Evolutionary conservation across 1,140 invertebrate genomes (phyloP).

Genomic region (Polyergus mexicanus): DNA sequence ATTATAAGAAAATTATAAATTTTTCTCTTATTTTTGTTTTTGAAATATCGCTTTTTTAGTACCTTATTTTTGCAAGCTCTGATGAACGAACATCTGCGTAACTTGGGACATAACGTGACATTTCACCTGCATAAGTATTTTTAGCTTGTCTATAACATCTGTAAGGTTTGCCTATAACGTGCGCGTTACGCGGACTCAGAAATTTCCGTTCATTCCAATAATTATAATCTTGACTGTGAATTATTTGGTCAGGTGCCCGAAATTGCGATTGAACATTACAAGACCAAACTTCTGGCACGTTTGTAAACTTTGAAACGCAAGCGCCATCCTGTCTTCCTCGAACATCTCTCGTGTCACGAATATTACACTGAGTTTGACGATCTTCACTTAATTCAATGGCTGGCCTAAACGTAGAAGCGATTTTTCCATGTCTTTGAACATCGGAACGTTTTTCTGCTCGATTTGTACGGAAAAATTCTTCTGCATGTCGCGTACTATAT

Average conservation of each 20-base stretch:
- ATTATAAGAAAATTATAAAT: neutral
- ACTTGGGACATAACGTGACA: neutral
- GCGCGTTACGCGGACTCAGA: neutral
- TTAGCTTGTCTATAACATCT: neutral
- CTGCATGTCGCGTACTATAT: neutral
- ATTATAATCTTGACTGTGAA: neutral
- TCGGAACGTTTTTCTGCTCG: neutral
- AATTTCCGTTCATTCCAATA: slow-evolving; percentile 5
- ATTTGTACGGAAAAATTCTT: neutral
- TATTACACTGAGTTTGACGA: slow-evolving; percentile 14
- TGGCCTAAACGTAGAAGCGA: neutral
- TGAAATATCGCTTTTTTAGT: neutral
- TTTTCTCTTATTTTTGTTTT: neutral
- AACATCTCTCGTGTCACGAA: neutral
- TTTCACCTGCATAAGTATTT: neutral
- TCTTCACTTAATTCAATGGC: neutral
- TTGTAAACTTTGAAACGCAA: neutral
- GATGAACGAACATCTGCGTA: neutral
- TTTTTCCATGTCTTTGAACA: neutral
- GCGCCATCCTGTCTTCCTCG: neutral
- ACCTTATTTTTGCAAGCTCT: neutral
- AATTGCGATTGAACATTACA: slow-evolving; percentile 21
- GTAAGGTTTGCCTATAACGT: neutral
- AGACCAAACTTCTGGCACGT: slow-evolving; percentile 24
- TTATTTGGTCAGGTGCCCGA: neutral